Evolutionary conservation across 2,888 invertebrate species (phyloP).

Genomic region (Icerya purchasi): DNA sequence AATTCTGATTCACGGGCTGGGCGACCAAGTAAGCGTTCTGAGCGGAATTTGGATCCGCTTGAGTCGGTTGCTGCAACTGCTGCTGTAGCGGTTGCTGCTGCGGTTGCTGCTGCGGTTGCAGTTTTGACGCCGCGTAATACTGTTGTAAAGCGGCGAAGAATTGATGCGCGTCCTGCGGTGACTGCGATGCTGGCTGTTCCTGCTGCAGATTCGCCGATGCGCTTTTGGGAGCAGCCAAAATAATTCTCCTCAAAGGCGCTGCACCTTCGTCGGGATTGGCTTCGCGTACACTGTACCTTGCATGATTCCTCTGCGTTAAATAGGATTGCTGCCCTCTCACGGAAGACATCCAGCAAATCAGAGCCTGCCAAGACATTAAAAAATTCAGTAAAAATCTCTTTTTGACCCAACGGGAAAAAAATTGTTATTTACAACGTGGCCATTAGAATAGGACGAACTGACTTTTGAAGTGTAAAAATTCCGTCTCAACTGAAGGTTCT

Average conservation of each 20-base stretch:
- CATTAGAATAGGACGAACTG: too few relatives aligned
- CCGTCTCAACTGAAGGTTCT: too few relatives aligned
- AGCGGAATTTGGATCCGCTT: background rate
- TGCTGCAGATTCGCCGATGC: background rate
- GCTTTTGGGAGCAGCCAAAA: background rate
- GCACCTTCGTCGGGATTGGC: background rate
- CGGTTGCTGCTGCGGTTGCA: constrained; percentile 12
- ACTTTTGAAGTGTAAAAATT: too few relatives aligned
- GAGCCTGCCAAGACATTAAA: background rate
- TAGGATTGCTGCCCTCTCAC: background rate
- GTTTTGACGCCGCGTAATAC: constrained; percentile 7
- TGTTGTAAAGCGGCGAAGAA: constrained; percentile 6
- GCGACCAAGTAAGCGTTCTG: background rate
- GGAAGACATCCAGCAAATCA: background rate
- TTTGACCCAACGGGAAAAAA: too few relatives aligned
- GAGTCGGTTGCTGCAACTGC: constrained; percentile 2
- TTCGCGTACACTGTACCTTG: background rate
- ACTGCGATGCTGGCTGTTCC: background rate
- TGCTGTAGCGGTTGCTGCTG: constrained; percentile 11
- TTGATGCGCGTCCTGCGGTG: constrained; percentile 1
- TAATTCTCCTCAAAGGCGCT: background rate
- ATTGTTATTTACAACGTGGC: too few relatives aligned
- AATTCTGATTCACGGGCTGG: constrained; percentile 3
- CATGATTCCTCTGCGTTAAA: background rate
- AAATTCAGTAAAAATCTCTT: too few relatives aligned